Evolutionary conservation across 2,797 vertebrate species (phyloP).

Genomic region (Florisuga fusca): DNA sequence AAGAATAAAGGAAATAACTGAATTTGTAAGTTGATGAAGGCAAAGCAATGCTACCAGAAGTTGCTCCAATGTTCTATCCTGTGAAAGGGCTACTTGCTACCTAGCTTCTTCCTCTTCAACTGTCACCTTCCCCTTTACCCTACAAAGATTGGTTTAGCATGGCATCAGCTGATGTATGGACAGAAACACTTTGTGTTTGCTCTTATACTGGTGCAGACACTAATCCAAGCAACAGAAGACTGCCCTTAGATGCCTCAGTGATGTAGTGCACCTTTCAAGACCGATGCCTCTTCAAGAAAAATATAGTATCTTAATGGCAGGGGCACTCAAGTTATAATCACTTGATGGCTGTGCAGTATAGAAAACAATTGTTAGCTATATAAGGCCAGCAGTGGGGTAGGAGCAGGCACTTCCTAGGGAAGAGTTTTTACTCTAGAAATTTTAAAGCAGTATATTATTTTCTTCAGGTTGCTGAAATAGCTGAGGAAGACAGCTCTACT

Average conservation of each 20-base stretch:
- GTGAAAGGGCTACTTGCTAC: background rate
- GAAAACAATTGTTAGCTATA: background rate
- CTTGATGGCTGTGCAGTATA: background rate
- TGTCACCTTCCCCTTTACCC: background rate
- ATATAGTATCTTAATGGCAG: background rate
- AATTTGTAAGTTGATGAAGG: background rate
- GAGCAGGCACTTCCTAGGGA: background rate
- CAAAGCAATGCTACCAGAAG: background rate
- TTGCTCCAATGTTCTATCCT: background rate
- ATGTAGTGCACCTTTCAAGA: background rate
- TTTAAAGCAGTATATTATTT: background rate
- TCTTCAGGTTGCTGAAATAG: background rate
- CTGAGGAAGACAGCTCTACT: background rate
- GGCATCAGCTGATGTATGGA: background rate
- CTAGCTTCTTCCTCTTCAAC: background rate
- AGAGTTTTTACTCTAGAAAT: background rate
- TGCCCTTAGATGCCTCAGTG: background rate
- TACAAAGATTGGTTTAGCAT: background rate
- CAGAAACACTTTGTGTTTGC: background rate
- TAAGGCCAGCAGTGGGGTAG: background rate
- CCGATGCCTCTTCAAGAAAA: background rate
- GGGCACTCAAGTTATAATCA: background rate
- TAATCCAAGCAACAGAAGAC: fast-evolving
- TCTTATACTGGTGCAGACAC: background rate
- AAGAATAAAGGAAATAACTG: background rate